Evolutionary conservation across 2,113 vertebrate genomes (phyloP), one percentile per base, ranked within the genome.

Genomic region (Phylloscopus trochilus): DNA sequence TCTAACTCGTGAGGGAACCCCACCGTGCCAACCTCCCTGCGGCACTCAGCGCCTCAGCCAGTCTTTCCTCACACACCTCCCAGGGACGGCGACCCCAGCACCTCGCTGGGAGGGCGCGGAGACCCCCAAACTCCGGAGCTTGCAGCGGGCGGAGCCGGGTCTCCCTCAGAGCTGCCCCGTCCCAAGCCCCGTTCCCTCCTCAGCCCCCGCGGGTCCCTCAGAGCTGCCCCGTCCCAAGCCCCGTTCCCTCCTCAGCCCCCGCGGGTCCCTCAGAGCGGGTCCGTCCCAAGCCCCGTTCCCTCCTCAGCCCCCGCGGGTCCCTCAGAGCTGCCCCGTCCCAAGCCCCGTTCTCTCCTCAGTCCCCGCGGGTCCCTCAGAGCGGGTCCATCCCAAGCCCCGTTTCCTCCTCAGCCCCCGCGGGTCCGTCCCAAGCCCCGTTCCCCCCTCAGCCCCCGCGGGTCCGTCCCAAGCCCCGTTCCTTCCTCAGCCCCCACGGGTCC

Each of bases 351-450:
- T 20, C 31, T 16, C 11, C 35, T 20, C 31, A 18, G 51, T 3
- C 6, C 30, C 18, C 17, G 15, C 6, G 14, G 56, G 15, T 7
- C 33, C n/a, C n/a, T n/a, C n/a, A n/a, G n/a, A n/a, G n/a, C n/a
- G n/a, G n/a, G n/a, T n/a, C n/a, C n/a, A n/a, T n/a, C 10, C 27
- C 46, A 5, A 1, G 1, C 6, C 55, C 28, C 39, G 22, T 52
- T n/a, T n/a, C n/a, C n/a, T n/a, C n/a, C n/a, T n/a, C n/a, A n/a
- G n/a, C n/a, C n/a, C n/a, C n/a, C n/a, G n/a, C n/a, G n/a, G n/a
- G n/a, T n/a, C n/a, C n/a, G n/a, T n/a, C n/a, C n/a, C n/a, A n/a
- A n/a, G n/a, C n/a, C n/a, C n/a, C n/a, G n/a, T n/a, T n/a, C n/a
- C n/a, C n/a, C n/a, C n/a, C n/a, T n/a, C n/a, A n/a, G n/a, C n/a